Base-by-base conservation (phyloP, 2,888 invertebrate species). In the Tenthredo distinguenda region DNA sequence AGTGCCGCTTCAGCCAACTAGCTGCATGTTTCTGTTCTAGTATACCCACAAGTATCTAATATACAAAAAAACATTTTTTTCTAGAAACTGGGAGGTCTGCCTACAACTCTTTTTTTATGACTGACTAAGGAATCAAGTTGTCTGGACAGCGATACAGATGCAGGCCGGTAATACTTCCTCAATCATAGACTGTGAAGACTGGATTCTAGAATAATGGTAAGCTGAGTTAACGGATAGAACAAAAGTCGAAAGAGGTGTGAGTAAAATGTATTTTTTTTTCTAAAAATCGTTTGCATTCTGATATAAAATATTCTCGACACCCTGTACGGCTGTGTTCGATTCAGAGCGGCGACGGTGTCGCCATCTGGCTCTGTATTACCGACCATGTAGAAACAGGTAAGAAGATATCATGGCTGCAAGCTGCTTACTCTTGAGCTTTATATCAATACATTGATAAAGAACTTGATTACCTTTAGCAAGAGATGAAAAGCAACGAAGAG, bases 351-450 rank as follows among this genome's bases (percentile, higher is more conserved):
- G 71, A 68, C 85, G 88, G 88, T 89, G 88, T 87, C 87, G 87
- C 88, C 84, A 86, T 87, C 86, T 82, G 68, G 43, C 65, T 87
- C 90, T 89, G 86, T 86, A 88, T 88, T 91, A 91, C 87, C 91
- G 89, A 88, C 88, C 43, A 77, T 84, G 87, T 62, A 50, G 62
- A 86, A 88, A 88, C 87, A 87, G 88, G 81, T 86, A 87, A 88
- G 88, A 87, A 88, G 87, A 89, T 87, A 87, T 91, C 89, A 91
- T 91, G 91, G 91, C 90, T 89, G 90, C 88, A 88, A 87, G 87
- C 87, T 82, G 85, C 84, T 81, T 79, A 87, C 85, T 85, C 82
- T 86, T 86, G 86, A 86, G 86, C 87, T 87, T 86, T 81, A 87
- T 76, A 89, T 84, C 76, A 85, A 87, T 89, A 68, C 85, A 84